A percentile compares a stretch with the other conserved stretches of the same genome.
Evolutionary conservation across 2,888 invertebrate species (phyloP).

Genomic region (Eudemis profundana): DNA sequence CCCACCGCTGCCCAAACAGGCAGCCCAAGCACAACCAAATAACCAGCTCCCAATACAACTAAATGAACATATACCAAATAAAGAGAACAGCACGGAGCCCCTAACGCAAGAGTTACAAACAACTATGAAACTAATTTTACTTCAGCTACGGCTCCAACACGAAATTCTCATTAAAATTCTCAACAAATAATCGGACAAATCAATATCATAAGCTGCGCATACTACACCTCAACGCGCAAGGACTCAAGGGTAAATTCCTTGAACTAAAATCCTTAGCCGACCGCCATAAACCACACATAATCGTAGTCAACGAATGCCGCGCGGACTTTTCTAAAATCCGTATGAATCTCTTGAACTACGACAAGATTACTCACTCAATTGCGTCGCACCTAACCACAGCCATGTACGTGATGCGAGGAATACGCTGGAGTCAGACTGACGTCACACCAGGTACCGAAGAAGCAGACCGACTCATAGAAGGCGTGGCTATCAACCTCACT

Average conservation of each 20-base stretch:
- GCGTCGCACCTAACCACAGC: slow-evolving; percentile 23
- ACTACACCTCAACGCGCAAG: slow-evolving; percentile 22
- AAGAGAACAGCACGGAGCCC: no score
- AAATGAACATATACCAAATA: no score
- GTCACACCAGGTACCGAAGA: background rate
- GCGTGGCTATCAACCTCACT: slow-evolving; percentile 1
- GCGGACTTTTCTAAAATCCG: slow-evolving; percentile 21
- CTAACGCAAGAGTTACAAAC: no score
- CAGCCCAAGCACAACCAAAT: no score
- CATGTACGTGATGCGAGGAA: slow-evolving; percentile 30
- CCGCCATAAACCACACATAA: background rate
- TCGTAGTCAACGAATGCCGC: slow-evolving; percentile 24
- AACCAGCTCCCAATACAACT: no score
- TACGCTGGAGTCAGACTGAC: slow-evolving; percentile 21
- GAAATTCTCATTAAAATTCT: background rate
- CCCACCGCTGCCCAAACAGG: no score
- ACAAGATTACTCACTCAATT: slow-evolving; percentile 10
- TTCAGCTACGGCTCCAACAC: background rate
- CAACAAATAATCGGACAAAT: background rate
- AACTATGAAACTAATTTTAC: background rate
- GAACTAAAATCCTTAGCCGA: background rate
- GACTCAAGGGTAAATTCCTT: slow-evolving; percentile 10
- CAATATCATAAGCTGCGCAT: slow-evolving; percentile 4
- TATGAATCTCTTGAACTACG: background rate
- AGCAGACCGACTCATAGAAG: background rate